Conservation (phyloP, 2,113 vertebrate genomes). For the Gulo gulo region DNA sequence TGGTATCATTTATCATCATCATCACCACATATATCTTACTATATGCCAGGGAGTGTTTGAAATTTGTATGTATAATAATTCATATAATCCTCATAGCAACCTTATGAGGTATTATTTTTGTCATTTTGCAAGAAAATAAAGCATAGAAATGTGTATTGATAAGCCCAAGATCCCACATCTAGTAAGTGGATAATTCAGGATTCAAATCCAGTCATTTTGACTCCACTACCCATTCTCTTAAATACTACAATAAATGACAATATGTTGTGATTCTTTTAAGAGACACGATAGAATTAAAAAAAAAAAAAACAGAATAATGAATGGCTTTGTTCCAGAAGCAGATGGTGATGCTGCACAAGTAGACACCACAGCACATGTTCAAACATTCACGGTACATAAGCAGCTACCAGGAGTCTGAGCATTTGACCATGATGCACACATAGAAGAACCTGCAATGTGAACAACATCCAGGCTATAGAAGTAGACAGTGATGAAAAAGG, state of each 20-base stretch:
- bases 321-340: conserved; percentile 49
- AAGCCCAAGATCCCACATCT: background rate
- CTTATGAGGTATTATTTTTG: background rate
- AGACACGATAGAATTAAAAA: background rate
- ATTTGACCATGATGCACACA: conserved; percentile 40
- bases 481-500: background rate
- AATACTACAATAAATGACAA: conserved; percentile 29
- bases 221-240: background rate
- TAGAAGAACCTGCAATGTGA: background rate
- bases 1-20: background rate
- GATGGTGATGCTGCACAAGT: conserved; percentile 48
- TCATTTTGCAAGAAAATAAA: conserved; percentile 5
- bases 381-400: conserved; percentile 50
- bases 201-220: background rate
- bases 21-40: background rate
- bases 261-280: conserved; percentile 40
- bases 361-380: conserved; percentile 64
- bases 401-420: conserved; percentile 58
- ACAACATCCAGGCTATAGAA: background rate
- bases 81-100: background rate
- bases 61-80: background rate
- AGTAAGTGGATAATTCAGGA: background rate
- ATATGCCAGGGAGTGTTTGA: background rate
- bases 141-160: background rate
- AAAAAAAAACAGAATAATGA: conserved; percentile 54